phyloP scores from a whole-genome alignment of 1,140 invertebrate species.

The Leptestheria dahalacensis region DNA sequence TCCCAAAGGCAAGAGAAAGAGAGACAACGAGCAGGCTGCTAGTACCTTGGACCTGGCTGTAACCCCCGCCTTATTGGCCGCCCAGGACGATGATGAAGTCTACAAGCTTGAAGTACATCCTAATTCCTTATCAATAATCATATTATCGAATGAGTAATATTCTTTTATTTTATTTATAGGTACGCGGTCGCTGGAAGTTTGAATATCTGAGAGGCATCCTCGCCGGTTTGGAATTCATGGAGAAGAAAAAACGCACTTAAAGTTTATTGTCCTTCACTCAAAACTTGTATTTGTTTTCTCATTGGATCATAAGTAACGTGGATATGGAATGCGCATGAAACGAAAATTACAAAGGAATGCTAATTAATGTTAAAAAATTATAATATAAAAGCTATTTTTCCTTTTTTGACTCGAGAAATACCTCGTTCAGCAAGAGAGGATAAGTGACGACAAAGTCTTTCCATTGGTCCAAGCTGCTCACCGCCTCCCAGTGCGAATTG shows the following conservation, averaged over 20 bases:
- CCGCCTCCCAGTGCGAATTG: neutral
- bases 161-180: neutral
- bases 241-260: too few relatives aligned
- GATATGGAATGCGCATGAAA: too few relatives aligned
- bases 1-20: neutral
- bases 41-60: neutral
- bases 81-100: neutral
- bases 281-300: too few relatives aligned
- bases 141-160: neutral
- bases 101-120: neutral
- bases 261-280: too few relatives aligned
- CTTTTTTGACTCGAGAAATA: neutral
- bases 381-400: too few relatives aligned
- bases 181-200: too few relatives aligned
- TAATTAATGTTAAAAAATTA: too few relatives aligned
- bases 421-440: neutral
- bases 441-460: neutral
- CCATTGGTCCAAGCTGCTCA: neutral
- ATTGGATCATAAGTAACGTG: too few relatives aligned
- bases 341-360: too few relatives aligned
- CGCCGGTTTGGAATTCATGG: too few relatives aligned
- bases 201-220: too few relatives aligned
- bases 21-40: neutral
- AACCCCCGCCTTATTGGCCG: neutral
- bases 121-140: neutral